phyloP scores from a whole-genome alignment of 2,113 vertebrate genomes.

The Tetraodon nigroviridis region DNA sequence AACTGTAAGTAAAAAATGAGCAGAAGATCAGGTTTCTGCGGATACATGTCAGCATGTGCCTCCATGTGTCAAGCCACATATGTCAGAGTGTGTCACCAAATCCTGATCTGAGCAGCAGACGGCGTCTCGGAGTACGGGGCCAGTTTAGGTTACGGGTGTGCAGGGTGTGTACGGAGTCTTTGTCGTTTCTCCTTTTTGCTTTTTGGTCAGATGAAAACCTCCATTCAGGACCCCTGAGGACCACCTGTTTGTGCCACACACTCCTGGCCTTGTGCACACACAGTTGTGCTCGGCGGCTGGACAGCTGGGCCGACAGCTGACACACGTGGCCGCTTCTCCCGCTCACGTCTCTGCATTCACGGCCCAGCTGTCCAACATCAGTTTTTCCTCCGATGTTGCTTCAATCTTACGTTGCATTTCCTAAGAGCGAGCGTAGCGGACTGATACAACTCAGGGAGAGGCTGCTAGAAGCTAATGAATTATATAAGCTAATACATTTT shows the following conservation, averaged over 20 bases:
- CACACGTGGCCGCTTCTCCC: slow-evolving; percentile 37
- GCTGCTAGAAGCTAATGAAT: too few relatives aligned
- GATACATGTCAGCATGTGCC: background rate
- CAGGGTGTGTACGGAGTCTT: slow-evolving; percentile 71
- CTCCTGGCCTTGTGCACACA: slow-evolving; percentile 49
- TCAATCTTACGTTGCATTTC: slow-evolving; percentile 3
- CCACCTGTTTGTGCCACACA: slow-evolving; percentile 80
- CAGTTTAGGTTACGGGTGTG: slow-evolving; percentile 66
- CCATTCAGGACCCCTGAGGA: slow-evolving; percentile 75
- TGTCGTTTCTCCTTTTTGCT: slow-evolving; percentile 69
- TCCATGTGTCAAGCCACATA: slow-evolving; percentile 37
- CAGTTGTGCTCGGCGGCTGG: slow-evolving; percentile 46
- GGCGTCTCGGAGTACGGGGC: slow-evolving; percentile 8
- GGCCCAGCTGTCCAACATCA: slow-evolving; percentile 41
- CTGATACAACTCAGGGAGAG: background rate
- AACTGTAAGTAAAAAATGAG: too few relatives aligned
- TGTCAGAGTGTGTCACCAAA: slow-evolving; percentile 40
- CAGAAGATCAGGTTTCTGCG: background rate
- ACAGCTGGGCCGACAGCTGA: slow-evolving; percentile 78
- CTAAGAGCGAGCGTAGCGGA: background rate
- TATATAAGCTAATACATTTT: too few relatives aligned
- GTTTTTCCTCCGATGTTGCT: slow-evolving; percentile 9
- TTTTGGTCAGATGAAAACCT: slow-evolving; percentile 70
- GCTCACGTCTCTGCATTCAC: slow-evolving; percentile 60
- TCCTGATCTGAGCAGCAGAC: slow-evolving; percentile 49